Evolutionary conservation across 2,113 vertebrate genomes (phyloP).

Genomic region (Aphyosemion australe): DNA sequence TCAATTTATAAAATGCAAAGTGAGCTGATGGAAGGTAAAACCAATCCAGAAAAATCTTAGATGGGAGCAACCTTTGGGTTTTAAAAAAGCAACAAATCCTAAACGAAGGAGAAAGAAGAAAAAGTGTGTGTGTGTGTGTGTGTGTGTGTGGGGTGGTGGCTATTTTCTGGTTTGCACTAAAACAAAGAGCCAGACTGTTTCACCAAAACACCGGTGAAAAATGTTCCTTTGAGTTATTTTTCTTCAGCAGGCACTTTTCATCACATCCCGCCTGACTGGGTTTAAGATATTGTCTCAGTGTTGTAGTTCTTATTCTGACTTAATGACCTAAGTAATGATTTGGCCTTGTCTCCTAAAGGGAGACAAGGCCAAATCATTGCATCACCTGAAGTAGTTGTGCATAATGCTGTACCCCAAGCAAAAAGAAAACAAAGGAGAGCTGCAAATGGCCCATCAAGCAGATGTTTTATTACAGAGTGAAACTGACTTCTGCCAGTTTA

Average conservation of each 20-base stretch:
- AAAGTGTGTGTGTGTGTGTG: no score
- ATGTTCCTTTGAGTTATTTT: not conserved
- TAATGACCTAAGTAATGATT: conserved; percentile 20
- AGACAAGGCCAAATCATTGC: not conserved
- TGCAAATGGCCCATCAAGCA: not conserved
- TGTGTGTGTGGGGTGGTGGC: no score
- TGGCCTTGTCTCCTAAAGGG: conserved; percentile 17
- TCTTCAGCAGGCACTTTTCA: not conserved
- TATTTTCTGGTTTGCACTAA: not conserved
- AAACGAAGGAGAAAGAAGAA: no score
- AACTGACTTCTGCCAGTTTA: conserved; percentile 14
- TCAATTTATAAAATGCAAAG: no score
- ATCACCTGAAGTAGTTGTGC: not conserved
- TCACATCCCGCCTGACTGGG: conserved; percentile 19
- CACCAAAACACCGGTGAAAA: not conserved
- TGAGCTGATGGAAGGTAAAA: no score
- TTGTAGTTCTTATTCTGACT: conserved; percentile 18
- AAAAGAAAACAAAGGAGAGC: not conserved
- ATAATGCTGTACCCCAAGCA: conserved; percentile 11
- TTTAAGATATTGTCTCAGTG: conserved; percentile 15
- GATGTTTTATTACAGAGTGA: not conserved
- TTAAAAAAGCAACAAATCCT: no score
- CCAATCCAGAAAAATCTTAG: no score
- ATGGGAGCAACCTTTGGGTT: no score
- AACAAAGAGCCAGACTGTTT: not conserved